Evolutionary conservation across 2,113 vertebrate species (phyloP).

Genomic region (Antigone vipio): DNA sequence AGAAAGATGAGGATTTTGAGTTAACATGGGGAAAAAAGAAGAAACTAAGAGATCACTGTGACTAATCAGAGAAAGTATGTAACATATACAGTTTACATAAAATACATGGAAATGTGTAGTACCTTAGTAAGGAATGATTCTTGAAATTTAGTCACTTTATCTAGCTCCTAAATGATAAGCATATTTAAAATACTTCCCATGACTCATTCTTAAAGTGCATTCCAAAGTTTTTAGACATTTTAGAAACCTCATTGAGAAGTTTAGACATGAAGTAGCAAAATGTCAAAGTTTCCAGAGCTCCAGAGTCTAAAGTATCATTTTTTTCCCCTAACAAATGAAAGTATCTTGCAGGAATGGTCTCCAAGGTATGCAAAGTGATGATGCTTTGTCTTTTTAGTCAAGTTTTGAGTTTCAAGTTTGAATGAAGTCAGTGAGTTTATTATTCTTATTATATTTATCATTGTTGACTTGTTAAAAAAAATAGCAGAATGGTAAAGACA

Average conservation of each 20-base stretch:
- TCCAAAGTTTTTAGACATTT: background rate
- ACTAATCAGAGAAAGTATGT: background rate
- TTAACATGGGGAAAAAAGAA: background rate
- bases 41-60: background rate
- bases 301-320: background rate
- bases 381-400: background rate
- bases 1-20: background rate
- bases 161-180: background rate
- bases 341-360: background rate
- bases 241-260: background rate
- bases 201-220: background rate
- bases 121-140: background rate
- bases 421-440: background rate
- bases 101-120: background rate
- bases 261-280: background rate
- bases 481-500: background rate
- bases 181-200: background rate
- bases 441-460: background rate
- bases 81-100: background rate
- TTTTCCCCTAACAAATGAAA: background rate
- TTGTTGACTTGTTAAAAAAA: background rate
- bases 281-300: background rate
- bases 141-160: background rate
- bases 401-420: background rate
- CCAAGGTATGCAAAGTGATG: background rate